These are phyloP conservation scores for Siphamia tubifer DNA, from an alignment of 2,113 vertebrate species.

Conservation along the genomic window DNA sequence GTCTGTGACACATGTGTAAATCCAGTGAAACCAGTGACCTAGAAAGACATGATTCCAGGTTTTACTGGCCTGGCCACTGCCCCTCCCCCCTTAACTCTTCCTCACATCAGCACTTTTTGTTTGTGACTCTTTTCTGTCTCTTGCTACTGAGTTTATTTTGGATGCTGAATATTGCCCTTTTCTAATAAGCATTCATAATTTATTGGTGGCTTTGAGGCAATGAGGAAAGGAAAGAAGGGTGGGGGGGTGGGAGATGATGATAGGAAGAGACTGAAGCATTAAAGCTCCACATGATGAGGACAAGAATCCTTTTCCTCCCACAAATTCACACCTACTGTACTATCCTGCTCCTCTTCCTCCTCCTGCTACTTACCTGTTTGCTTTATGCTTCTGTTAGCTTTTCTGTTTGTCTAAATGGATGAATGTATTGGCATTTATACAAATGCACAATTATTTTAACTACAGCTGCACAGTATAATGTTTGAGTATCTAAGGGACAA, in stretches of 20 bases:
- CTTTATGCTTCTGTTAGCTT: slow-evolving; percentile 7
- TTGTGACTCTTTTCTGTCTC: slow-evolving; percentile 69
- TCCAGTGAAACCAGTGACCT: slow-evolving; percentile 49
- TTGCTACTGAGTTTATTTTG: slow-evolving; percentile 69
- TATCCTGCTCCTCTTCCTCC: no score
- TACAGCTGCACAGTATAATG: no score
- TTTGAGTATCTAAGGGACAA: no score
- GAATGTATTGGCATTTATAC: neutral
- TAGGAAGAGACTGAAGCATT: slow-evolving; percentile 62
- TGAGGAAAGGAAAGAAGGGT: slow-evolving; percentile 16
- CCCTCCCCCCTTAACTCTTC: slow-evolving; percentile 52
- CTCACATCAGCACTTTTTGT: slow-evolving; percentile 70
- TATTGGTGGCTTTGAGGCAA: slow-evolving; percentile 69
- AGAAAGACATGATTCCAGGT: slow-evolving; percentile 53
- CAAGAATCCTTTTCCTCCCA: slow-evolving; percentile 56
- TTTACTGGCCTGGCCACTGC: slow-evolving; percentile 45
- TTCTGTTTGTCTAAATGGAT: neutral
- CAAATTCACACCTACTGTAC: slow-evolving; percentile 42
- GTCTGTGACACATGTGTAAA: slow-evolving; percentile 3
- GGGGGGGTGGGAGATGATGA: slow-evolving; percentile 22
- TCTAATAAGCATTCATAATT: slow-evolving; percentile 84
- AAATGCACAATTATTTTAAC: no score
- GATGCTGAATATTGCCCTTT: slow-evolving; percentile 80
- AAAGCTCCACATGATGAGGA: slow-evolving; percentile 51
- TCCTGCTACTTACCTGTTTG: slow-evolving; percentile 35